A percentile compares a stretch with the other conserved stretches of the same genome.
phyloP scores from a whole-genome alignment of 2,797 vertebrate genomes.

The Argyrosomus regius region DNA sequence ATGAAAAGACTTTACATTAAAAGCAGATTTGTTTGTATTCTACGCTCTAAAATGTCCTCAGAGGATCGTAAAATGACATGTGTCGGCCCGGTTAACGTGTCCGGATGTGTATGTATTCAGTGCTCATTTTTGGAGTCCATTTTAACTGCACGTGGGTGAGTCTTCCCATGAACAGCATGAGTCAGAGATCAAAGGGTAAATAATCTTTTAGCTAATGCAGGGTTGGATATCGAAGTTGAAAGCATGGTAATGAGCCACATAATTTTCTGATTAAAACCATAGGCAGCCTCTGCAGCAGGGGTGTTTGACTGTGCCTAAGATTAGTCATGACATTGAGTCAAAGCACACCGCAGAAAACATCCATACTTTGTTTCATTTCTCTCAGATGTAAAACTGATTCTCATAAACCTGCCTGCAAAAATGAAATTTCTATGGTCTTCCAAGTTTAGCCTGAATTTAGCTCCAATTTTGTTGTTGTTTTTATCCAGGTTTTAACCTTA shows the following conservation, averaged over 20 bases:
- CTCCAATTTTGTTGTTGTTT: too few species aligned
- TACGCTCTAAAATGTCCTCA: neutral
- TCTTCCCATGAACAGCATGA: constrained; percentile 57
- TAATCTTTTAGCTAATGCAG: constrained; percentile 54
- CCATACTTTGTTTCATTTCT: neutral
- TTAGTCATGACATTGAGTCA: constrained; percentile 28
- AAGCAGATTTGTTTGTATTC: neutral
- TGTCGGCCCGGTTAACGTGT: constrained; percentile 2
- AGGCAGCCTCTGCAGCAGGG: constrained; percentile 23
- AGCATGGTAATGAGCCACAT: constrained; percentile 58
- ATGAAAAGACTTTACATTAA: constrained; percentile 8
- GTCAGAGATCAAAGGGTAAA: constrained; percentile 68
- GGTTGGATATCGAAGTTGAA: constrained; percentile 56
- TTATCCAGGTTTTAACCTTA: neutral
- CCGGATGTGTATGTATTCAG: constrained; percentile 10
- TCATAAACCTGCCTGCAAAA: too few species aligned
- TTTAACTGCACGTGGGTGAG: constrained; percentile 60
- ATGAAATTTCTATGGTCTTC: too few species aligned
- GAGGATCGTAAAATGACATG: neutral
- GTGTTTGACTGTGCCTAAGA: constrained; percentile 1
- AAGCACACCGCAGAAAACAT: constrained; percentile 26
- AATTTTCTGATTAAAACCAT: constrained; percentile 43
- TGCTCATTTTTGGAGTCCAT: constrained; percentile 40
- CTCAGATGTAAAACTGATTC: constrained; percentile 4
- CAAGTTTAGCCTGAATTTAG: too few species aligned